Percentiles rank a stretch among this genome's conserved stretches.
phyloP scores from a whole-genome alignment of 2,797 vertebrate genomes.

The Phrynocephalus vlangalii region DNA sequence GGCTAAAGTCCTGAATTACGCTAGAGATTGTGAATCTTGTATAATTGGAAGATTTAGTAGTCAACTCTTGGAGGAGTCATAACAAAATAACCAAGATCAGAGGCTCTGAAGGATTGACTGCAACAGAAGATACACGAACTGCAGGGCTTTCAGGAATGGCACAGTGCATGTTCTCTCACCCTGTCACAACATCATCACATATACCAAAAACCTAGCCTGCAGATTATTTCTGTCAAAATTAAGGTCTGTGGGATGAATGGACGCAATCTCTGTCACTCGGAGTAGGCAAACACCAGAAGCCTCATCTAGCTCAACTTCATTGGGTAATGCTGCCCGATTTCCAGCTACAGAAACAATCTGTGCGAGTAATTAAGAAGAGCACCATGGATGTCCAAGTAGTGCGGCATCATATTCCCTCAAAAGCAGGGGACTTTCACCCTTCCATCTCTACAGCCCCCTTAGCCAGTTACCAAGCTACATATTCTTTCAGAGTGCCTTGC shows the following conservation, averaged over 20 bases:
- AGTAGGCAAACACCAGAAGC: neutral
- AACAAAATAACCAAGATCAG: neutral
- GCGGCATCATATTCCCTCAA: neutral
- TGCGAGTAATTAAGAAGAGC: rapidly evolving
- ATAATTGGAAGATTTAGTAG: conserved; percentile 31
- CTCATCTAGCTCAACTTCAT: neutral
- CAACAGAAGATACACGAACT: neutral
- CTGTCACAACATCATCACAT: neutral
- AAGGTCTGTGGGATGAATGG: neutral
- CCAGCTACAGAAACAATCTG: neutral
- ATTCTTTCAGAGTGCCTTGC: neutral
- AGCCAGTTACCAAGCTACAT: no score
- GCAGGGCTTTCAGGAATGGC: neutral
- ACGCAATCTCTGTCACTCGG: neutral
- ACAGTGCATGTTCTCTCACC: neutral
- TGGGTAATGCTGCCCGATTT: neutral
- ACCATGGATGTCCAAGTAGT: neutral
- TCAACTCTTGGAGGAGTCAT: conserved; percentile 22
- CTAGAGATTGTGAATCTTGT: neutral
- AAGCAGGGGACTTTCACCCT: neutral
- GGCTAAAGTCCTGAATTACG: neutral
- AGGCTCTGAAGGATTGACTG: neutral
- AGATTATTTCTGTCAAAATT: neutral
- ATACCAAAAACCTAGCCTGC: neutral
- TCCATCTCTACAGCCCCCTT: neutral